A percentile compares a stretch with the other conserved stretches of the same genome.
Evolutionary conservation across 2,113 vertebrate genomes (phyloP).

Genomic region (Pseudois nayaur): DNA sequence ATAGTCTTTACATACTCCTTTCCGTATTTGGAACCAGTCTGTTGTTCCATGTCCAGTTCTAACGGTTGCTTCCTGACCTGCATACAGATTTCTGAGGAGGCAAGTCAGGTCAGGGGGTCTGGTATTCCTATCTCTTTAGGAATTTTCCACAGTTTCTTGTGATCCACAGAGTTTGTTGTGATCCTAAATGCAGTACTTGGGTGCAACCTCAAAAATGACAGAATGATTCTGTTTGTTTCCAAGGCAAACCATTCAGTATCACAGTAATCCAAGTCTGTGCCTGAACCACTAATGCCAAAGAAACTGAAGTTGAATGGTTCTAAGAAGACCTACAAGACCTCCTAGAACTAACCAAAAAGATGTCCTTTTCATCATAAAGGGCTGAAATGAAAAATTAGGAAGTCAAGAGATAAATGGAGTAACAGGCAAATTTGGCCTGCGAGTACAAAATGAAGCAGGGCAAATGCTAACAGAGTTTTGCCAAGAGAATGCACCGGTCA

Average conservation of each 20-base stretch:
- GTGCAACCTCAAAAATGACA: background rate
- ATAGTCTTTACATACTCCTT: background rate
- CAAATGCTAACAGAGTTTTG: background rate
- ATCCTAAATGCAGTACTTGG: background rate
- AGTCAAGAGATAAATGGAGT: background rate
- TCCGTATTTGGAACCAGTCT: background rate
- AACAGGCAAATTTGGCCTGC: background rate
- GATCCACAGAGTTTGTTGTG: background rate
- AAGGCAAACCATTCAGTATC: background rate
- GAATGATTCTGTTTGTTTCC: background rate
- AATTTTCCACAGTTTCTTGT: background rate
- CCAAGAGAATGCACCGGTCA: background rate
- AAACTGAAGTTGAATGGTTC: background rate
- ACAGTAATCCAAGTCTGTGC: background rate
- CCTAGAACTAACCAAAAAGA: background rate
- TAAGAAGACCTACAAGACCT: background rate
- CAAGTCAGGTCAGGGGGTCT: background rate
- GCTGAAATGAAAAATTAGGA: background rate
- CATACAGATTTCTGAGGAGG: background rate
- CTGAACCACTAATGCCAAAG: background rate
- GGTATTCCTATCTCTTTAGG: background rate
- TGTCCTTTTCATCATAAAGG: background rate
- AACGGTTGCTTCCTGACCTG: background rate
- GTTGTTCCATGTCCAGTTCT: background rate
- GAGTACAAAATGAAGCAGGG: background rate